These are phyloP conservation scores for Egretta garzetta DNA, from an alignment of 2,113 vertebrate species.

Conservation along the genomic window DNA sequence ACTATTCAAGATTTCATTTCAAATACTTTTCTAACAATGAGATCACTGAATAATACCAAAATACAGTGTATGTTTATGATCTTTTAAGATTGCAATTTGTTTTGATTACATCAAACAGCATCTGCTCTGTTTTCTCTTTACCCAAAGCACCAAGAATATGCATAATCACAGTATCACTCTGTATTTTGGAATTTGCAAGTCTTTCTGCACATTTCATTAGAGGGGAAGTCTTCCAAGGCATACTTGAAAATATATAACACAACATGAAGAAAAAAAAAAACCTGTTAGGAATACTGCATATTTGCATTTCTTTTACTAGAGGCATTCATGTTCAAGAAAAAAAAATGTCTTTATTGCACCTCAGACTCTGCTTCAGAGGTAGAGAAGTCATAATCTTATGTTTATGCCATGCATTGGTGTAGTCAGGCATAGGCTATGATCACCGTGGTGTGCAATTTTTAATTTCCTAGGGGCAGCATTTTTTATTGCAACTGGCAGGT, in stretches of 20 bases:
- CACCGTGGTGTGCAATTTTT: not conserved
- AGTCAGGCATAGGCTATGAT: not conserved
- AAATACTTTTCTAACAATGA: not conserved
- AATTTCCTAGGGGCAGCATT: not conserved
- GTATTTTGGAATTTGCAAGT: not conserved
- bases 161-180: not conserved
- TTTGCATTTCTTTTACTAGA: not conserved
- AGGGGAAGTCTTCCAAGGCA: not conserved
- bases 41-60: slow-evolving; percentile 40
- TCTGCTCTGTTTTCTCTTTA: slow-evolving; percentile 37
- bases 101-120: slow-evolving; percentile 61
- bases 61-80: slow-evolving; percentile 10
- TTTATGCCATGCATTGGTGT: not conserved
- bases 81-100: slow-evolving; percentile 38
- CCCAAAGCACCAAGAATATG: not conserved
- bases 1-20: not conserved
- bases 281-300: not conserved
- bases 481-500: not conserved
- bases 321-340: not conserved
- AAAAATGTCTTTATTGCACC: not conserved
- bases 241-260: not conserved
- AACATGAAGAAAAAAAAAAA: not conserved
- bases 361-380: not conserved
- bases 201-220: not conserved
- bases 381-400: not conserved